Percentiles rank a stretch among this genome's conserved stretches.
Conservation (phyloP, 2,113 vertebrate species). For the Diadophis punctatus region DNA sequence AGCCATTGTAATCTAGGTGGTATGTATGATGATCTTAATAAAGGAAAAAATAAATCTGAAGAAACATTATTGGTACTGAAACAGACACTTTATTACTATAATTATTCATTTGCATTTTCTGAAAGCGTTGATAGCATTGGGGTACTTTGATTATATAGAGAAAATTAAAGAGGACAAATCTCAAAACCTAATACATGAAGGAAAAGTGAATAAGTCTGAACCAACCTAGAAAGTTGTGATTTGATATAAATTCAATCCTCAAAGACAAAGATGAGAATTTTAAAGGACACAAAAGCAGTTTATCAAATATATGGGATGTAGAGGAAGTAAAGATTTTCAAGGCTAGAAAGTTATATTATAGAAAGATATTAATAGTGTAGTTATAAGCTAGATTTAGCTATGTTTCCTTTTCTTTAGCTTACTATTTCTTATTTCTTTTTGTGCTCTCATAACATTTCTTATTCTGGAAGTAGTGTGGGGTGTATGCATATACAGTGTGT, state of each 20-base stretch:
- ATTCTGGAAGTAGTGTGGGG: not conserved
- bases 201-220: not conserved
- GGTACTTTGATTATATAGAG: not conserved
- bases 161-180: not conserved
- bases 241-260: not conserved
- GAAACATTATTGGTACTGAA: not conserved
- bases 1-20: not conserved
- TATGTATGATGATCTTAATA: not conserved
- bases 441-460: not conserved
- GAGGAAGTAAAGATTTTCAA: not conserved
- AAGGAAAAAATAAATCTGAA: not conserved
- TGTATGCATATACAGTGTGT: not conserved
- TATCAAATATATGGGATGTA: not conserved
- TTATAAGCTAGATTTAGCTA: not conserved
- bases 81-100: not conserved
- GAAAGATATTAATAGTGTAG: not conserved
- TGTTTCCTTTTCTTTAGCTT: not conserved
- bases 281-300: not conserved
- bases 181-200: not conserved
- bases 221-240: not conserved
- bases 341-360: not conserved
- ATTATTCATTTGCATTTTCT: not conserved
- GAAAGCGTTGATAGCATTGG: not conserved
- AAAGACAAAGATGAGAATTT: not conserved
- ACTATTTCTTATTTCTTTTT: not conserved